phyloP scores from a whole-genome alignment of 2,797 vertebrate genomes.

The Cossypha polioptera region DNA sequence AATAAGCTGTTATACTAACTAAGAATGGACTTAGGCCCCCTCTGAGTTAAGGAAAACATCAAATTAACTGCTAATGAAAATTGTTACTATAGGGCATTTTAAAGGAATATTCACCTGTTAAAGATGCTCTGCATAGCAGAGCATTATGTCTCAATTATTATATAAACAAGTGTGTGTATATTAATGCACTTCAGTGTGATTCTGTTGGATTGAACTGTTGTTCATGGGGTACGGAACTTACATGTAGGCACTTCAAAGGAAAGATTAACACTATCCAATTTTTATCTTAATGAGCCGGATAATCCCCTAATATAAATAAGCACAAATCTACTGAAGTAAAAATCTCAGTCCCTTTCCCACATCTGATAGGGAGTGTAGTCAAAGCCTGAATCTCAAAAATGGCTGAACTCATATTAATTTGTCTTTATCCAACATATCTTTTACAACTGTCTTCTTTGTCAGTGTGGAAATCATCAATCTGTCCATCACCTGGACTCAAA shows the following conservation, averaged over 20 bases:
- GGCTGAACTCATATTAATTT: background rate
- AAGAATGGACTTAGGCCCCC: background rate
- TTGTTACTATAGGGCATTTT: background rate
- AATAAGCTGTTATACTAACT: background rate
- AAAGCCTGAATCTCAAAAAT: background rate
- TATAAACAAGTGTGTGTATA: background rate
- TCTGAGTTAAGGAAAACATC: background rate
- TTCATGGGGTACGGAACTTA: background rate
- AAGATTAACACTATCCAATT: background rate
- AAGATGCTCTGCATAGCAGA: background rate
- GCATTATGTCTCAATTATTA: background rate
- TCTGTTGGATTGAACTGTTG: background rate
- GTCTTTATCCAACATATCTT: background rate
- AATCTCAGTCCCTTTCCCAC: background rate
- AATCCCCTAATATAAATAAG: background rate
- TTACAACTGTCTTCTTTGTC: background rate
- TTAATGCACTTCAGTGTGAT: background rate
- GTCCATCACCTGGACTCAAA: background rate
- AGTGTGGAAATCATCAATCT: background rate
- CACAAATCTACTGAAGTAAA: background rate
- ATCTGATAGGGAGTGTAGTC: background rate
- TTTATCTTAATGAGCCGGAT: background rate
- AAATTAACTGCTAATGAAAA: background rate
- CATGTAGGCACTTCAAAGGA: background rate
- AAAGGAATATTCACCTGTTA: background rate